phyloP scores from a whole-genome alignment of 2,113 vertebrate species.

The Xiphias gladius region DNA sequence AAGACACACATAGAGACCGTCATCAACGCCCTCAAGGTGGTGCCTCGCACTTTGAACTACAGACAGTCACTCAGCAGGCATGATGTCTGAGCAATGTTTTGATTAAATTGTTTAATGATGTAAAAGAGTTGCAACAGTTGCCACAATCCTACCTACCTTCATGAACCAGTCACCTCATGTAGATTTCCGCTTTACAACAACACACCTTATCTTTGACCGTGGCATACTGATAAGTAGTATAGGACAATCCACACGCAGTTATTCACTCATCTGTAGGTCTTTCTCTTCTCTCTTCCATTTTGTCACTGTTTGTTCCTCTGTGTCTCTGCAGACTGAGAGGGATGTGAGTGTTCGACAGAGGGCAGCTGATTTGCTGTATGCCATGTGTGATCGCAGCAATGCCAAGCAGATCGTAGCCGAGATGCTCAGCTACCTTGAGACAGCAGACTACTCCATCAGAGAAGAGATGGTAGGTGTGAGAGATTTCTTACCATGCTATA shows the following conservation, averaged over 20 bases:
- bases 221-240: not conserved
- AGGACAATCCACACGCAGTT: not conserved
- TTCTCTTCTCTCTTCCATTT: not conserved
- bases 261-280: not conserved
- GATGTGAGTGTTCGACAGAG: constrained; percentile 94
- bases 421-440: constrained; percentile 95
- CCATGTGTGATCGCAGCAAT: constrained; percentile 96
- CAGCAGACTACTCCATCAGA: constrained; percentile 93
- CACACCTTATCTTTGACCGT: not conserved
- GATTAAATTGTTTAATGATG: not conserved
- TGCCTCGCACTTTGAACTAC: not conserved
- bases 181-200: too few species aligned
- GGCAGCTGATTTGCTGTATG: constrained; percentile 92
- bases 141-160: too few species aligned
- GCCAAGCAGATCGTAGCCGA: constrained; percentile 95
- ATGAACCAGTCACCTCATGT: too few species aligned
- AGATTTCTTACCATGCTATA: not conserved
- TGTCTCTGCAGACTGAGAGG: constrained; percentile 88
- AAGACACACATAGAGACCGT: constrained; percentile 90
- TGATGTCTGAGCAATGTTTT: not conserved
- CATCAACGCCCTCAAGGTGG: constrained; percentile 89
- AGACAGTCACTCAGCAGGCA: not conserved
- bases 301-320: not conserved
- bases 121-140: not conserved
- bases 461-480: constrained; percentile 89